Base-by-base conservation (phyloP, 2,113 vertebrate genomes). In the Aegithalos caudatus region DNA sequence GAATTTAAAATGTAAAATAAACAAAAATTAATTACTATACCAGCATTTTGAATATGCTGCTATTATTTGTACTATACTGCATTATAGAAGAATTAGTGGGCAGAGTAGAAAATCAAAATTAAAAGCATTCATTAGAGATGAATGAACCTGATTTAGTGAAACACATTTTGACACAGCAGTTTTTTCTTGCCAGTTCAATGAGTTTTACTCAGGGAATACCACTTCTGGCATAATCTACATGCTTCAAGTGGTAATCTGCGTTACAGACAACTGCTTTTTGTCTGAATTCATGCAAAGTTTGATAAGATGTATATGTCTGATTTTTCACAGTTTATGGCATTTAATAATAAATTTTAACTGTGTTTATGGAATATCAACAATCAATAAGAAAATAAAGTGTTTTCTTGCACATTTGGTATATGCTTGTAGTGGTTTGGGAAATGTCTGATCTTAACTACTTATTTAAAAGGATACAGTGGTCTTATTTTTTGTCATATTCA, bases 161-260 rank as follows among this genome's bases (percentile, higher is more conserved):
- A 97, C 94, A 62, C 57, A 74, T 97, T 97, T 98, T 98, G 97
- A 98, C 96, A 91, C 61, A 97, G 85, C 97, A 96, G 95, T 98
- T 98, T 96, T 97, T 97, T 94, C 92, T 97, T 97, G 95, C 97
- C 97, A 97, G 88, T 97, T 97, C 97, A 97, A 92, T 97, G 89
- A 97, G 72, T 95, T 96, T 95, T 86, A 95, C 91, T 97, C 69
- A 70, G 87, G 85, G 81, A 95, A 96, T 97, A 94, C 97, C 91
- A 97, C 97, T 97, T 90, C 95, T 96, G 97, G 97, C 74, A 93
- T 88, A 92, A 79, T 93, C 91, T 97, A 88, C 51, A 85, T 95
- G 96, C 86, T 97, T 97, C 92, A 97, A 94, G 92, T 97, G 91
- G 95, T 90, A 90, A 95, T 97, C 95, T 97, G 80, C 78, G 95